Base-by-base conservation (phyloP, 2,888 invertebrate species). In the Idaea biselata region DNA sequence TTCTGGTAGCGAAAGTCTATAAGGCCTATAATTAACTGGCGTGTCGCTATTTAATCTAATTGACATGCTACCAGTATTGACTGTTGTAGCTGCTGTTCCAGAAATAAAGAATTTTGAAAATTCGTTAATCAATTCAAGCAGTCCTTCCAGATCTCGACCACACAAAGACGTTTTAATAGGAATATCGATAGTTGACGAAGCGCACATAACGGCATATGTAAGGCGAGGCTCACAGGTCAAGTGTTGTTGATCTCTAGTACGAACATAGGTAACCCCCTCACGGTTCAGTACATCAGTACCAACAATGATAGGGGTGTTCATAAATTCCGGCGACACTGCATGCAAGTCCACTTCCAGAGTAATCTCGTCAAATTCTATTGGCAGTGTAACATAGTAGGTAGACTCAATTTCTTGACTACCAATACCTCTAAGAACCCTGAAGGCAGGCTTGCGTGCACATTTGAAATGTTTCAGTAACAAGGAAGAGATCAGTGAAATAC, bases 281-380 rank as follows among this genome's bases (percentile, higher is more conserved):
- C 74, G 62, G 60, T 75, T 74, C 1, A 73, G 62, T 6, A 76
- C 60, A 25, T 74, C 73, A 0, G 73, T 74, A 3, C 73, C 73
- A 0, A 74, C 67, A 4, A 73, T 67, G 17, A 77, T 62, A 0
- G 73, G 68, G 0, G 69, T 53, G 14, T 59, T 67, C 64, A 73
- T 72, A 18, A 31, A 73, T 0, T 17, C 0, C 0, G 67, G 16
- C 14, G 71, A 71, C 16, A 75, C 73, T 0, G 73, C n/a, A n/a
- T n/a, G n/a, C n/a, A n/a, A n/a, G n/a, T n/a, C n/a, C n/a, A n/a
- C n/a, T n/a, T n/a, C n/a, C 68, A 44, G 55, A 0, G 68, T 25
- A 0, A 73, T 66, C 0, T 69, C 66, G 16, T 31, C 11, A 33
- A 76, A 71, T 53, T 76, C 73, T 14, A 73, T 55, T 0, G 67